Percentiles rank a stretch among this genome's conserved stretches.
These are phyloP conservation scores for Micropoecilia bifurca DNA, from an alignment of 2,797 vertebrate species.

Conservation along the genomic window DNA sequence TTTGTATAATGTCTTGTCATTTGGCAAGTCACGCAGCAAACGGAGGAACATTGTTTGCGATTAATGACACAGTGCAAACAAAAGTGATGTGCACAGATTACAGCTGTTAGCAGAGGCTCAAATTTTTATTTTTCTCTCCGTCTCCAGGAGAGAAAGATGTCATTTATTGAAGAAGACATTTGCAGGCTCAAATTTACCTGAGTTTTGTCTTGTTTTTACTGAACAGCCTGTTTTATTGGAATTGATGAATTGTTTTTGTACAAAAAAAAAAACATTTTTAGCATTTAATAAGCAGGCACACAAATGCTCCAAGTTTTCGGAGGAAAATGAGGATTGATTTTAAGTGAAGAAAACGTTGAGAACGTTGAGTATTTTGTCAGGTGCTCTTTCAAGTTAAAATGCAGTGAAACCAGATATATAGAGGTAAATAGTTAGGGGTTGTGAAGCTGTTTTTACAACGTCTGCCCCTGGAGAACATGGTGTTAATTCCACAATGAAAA, in stretches of 20 bases:
- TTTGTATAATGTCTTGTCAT: conserved; percentile 3
- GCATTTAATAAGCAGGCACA: background rate
- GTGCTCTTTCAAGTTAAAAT: background rate
- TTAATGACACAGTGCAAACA: conserved; percentile 18
- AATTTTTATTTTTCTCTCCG: background rate
- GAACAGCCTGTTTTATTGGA: background rate
- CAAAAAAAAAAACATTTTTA: background rate
- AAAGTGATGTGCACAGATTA: conserved; percentile 9
- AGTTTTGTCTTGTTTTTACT: background rate
- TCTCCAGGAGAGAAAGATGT: conserved; percentile 25
- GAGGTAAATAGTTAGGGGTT: conserved; percentile 5
- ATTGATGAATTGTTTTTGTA: background rate
- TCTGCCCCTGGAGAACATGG: conserved; percentile 2
- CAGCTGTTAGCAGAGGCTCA: conserved; percentile 17
- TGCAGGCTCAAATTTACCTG: background rate
- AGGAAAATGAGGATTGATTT: background rate
- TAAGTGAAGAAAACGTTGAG: background rate
- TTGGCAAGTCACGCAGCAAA: background rate
- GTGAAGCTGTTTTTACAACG: background rate
- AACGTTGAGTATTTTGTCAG: background rate
- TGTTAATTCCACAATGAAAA: conserved; percentile 46
- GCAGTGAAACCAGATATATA: background rate
- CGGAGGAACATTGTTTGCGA: conserved; percentile 14
- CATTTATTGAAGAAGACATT: conserved; percentile 15
- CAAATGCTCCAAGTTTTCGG: background rate